Conservation (phyloP, 2,113 vertebrate species). For the Podocnemis expansa region DNA sequence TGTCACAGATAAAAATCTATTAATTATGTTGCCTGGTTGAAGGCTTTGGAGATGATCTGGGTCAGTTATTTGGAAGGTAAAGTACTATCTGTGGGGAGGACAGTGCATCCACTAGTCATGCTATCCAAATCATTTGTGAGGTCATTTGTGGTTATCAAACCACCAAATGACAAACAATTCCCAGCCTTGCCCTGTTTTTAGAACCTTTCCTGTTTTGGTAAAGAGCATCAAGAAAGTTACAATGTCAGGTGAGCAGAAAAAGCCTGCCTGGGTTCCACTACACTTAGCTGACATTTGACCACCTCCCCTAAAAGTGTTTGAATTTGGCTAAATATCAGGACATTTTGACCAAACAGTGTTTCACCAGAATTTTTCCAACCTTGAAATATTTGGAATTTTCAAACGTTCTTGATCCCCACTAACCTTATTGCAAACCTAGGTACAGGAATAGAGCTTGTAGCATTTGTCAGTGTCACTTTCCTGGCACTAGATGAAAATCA, state of each 20-base stretch:
- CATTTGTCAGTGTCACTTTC: neutral
- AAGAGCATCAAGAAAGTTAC: neutral
- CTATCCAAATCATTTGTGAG: neutral
- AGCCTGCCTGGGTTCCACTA: no score
- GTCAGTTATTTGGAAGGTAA: neutral
- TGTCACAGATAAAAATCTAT: neutral
- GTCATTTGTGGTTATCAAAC: neutral
- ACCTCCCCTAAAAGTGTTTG: neutral
- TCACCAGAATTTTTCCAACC: neutral
- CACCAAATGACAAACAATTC: neutral
- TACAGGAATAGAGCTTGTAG: neutral
- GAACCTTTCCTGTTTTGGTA: neutral
- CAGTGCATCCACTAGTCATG: neutral
- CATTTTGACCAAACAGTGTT: neutral
- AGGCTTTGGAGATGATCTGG: neutral
- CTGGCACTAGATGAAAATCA: neutral
- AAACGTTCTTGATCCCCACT: neutral
- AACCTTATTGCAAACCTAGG: neutral
- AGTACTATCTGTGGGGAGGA: neutral
- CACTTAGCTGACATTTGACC: no score
- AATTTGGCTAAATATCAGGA: neutral
- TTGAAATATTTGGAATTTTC: neutral
- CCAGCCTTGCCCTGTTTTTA: neutral
- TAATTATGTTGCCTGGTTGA: neutral
- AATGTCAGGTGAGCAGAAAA: neutral